phyloP scores from a whole-genome alignment of 2,888 invertebrate species.

The Rhamphomyia laevipes region DNA sequence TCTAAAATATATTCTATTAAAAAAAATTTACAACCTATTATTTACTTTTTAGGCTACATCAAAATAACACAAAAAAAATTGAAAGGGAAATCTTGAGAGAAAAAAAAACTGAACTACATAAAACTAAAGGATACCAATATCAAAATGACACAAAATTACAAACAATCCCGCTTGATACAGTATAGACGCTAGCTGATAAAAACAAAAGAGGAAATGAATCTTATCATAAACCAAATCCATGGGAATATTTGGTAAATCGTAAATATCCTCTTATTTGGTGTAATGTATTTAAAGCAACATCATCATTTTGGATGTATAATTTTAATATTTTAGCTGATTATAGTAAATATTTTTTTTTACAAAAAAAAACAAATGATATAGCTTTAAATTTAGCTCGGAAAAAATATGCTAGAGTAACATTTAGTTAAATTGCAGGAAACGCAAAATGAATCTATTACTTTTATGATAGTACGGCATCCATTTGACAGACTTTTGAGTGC shows the following conservation, averaged over 20 bases:
- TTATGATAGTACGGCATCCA: constrained; percentile 72
- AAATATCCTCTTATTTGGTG: constrained; percentile 75
- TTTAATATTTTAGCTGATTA: constrained; percentile 79
- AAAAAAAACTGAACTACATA: too few species aligned
- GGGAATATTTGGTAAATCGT: constrained; percentile 74
- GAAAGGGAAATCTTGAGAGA: too few species aligned
- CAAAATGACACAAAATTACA: constrained; percentile 35
- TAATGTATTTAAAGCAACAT: constrained; percentile 72
- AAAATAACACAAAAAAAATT: too few species aligned
- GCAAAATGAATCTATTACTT: constrained; percentile 64
- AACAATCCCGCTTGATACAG: constrained; percentile 33
- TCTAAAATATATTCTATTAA: too few species aligned
- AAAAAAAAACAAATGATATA: constrained; percentile 63
- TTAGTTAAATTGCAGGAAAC: constrained; percentile 52
- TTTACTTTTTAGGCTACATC: too few species aligned
- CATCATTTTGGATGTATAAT: constrained; percentile 89
- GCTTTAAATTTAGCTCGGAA: constrained; percentile 66
- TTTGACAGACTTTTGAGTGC: constrained; percentile 69
- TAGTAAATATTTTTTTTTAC: constrained; percentile 61
- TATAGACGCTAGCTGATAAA: constrained; percentile 31
- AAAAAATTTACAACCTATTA: too few species aligned
- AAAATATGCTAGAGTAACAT: constrained; percentile 64
- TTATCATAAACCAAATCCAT: constrained; percentile 57
- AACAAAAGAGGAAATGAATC: constrained; percentile 38
- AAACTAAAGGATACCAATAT: too few species aligned